Base-by-base conservation (phyloP, 2,888 invertebrate genomes). In the Diachrysia chrysitis region DNA sequence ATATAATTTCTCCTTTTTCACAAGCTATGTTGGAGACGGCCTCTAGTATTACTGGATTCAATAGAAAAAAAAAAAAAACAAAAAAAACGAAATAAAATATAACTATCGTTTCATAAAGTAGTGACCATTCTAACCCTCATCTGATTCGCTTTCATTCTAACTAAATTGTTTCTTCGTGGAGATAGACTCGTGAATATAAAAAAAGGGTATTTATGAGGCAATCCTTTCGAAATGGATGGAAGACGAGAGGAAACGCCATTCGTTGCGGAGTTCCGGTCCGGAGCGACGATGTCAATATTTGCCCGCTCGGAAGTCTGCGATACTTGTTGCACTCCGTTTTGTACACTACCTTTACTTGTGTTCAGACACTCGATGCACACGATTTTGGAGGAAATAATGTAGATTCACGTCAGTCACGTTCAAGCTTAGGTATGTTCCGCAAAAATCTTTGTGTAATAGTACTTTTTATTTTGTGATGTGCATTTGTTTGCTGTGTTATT, bases 191-290 rank as follows among this genome's bases (percentile, higher is more conserved):
- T 66, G 61, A 72, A 69, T 72, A 69, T 66, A 72, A 69, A 76
- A n/a, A 69, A 57, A 62, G 51, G 48, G 58, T 63, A 63, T 42
- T 67, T 59, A 54, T 61, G 59, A 60, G 46, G 51, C 48, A 63
- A 74, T 73, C 68, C 63, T 55, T 66, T 63, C 57, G 65, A 73
- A 80, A 82, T 75, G 61, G 67, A 78, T 75, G 71, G 71, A 67
- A 58, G 72, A 72, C 54, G 73, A 59, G 69, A 76, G 81, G 82
- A 86, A 85, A 76, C 76, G 71, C 62, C 77, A 75, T 71, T 70
- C 69, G 72, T 71, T 69, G 73, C 77, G 70, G 71, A 82, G 79
- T 84, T 87, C 87, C 88, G 81, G 79, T 77, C 63, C 66, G 71
- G 63, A 71, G 73, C 59, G 71, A 62, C 71, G 69, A 59, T 81